Base-by-base conservation (phyloP, 2,113 vertebrate genomes). In the Parotia lawesii region DNA sequence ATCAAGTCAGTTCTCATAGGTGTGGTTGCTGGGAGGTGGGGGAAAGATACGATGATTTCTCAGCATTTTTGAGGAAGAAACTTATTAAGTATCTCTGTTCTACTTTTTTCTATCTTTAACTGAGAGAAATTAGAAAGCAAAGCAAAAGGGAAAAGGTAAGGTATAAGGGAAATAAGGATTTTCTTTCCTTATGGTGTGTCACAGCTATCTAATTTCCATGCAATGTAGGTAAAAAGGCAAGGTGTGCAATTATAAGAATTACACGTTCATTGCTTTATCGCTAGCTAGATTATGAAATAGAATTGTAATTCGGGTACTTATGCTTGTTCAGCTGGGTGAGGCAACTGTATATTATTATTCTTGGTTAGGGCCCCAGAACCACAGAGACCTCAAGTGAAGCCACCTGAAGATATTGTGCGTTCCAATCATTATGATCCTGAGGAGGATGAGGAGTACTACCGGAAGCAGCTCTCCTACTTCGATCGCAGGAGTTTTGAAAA, bases 401-500 rank as follows among this genome's bases (percentile, higher is more conserved):
- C 98, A 7, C 97, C 98, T 37, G 98, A 99, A 86, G 99, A 99
- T 47, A 97, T 98, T 4, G 97, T 98, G 47, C 99, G 98, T 40
- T 97, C 98, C 65, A 99, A 99, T 91, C 99, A 99, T 81, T 99
- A 99, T 3, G 99, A 99, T 83, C 98, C 98, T 1, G 99, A 99
- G 64, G 99, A 99, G 58, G 99, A 99, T 45, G 99, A 99, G 89
- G 99, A 99, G 51, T 99, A 99, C 84, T 99, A 99, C 71, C 98
- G 99, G 47, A 99, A 99, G 92, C 99, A 99, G 97, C 98, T 99
- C 88, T 99, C 99, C 2, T 99, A 99, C 96, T 99, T 99, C 35
- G 99, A 99, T 85, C 98, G 99, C 35, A 98, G 99, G 72, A 99
- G 98, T 96, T 99, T 99, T 56, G 99, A 99, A 66, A 98, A 97